Evolutionary conservation across 2,113 vertebrate genomes (phyloP).

Genomic region (Crotophaga sulcirostris): DNA sequence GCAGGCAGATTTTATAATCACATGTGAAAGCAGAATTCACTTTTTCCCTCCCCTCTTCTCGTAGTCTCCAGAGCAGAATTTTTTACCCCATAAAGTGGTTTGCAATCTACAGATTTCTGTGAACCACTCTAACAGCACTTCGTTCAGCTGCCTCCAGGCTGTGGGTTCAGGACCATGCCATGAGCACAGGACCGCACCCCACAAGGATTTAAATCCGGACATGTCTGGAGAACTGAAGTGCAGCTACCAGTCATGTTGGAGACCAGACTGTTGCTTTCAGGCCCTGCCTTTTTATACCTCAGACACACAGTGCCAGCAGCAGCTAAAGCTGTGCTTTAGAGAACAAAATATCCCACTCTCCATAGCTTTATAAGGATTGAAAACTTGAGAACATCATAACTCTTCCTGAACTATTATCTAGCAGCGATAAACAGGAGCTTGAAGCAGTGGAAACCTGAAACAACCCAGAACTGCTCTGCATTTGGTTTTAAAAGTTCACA

Average conservation of each 20-base stretch:
- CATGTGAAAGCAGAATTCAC: not conserved
- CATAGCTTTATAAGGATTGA: conserved; percentile 54
- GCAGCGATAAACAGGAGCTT: conserved; percentile 29
- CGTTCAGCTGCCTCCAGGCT: not conserved
- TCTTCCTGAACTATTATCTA: conserved; percentile 10
- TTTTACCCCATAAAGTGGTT: not conserved
- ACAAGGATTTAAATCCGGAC: not conserved
- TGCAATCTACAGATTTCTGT: not conserved
- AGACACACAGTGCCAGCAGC: not conserved
- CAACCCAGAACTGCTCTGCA: not conserved
- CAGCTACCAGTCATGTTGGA: not conserved
- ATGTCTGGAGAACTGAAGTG: not conserved
- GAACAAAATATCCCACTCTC: not conserved
- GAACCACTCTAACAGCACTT: not conserved
- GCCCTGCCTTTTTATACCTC: not conserved
- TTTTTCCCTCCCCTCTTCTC: not conserved
- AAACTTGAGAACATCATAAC: not conserved
- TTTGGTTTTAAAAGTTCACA: not conserved
- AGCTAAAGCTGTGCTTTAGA: not conserved
- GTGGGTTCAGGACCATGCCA: not conserved
- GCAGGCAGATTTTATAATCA: not conserved
- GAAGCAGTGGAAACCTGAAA: not conserved
- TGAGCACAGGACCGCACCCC: not conserved
- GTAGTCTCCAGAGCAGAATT: not conserved
- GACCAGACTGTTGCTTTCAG: not conserved